Percentiles rank a stretch among this genome's conserved stretches.
Conservation (phyloP, 37 sponge, comb jelly and placozoan genomes). For the Theonella swinhoei region DNA sequence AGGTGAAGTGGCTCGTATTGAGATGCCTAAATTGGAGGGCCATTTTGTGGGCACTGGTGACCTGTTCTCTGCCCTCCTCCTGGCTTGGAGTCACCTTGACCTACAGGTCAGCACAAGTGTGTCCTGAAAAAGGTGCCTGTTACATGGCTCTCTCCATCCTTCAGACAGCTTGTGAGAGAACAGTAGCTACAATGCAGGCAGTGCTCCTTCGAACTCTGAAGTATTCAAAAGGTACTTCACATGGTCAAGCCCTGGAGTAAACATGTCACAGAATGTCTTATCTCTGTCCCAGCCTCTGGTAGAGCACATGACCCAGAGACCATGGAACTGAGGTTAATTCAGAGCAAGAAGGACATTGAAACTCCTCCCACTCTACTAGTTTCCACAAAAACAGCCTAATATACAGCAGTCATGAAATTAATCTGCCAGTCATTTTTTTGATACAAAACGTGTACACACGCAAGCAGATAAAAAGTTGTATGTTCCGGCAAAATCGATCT, state of each 20-base stretch:
- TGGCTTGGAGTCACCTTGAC: constrained; percentile 79
- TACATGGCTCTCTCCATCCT: too few relatives aligned
- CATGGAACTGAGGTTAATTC: constrained; percentile 87
- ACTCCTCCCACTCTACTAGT: constrained; percentile 66
- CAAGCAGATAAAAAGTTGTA: neutral
- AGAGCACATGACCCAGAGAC: constrained; percentile 18
- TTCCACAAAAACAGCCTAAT: neutral
- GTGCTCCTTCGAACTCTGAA: constrained; percentile 81
- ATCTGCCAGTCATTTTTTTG: too few relatives aligned
- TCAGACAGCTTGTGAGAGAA: constrained; percentile 85
- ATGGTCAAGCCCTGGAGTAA: too few relatives aligned
- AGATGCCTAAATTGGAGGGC: constrained; percentile 69
- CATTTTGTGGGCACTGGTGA: constrained; percentile 93
- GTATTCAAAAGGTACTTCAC: constrained; percentile 62
- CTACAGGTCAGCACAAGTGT: constrained; percentile 69
- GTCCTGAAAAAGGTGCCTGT: too few relatives aligned
- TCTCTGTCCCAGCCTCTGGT: neutral
- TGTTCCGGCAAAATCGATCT: neutral
- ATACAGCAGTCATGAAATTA: too few relatives aligned
- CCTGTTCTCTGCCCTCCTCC: constrained; percentile 86
- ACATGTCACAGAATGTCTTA: too few relatives aligned
- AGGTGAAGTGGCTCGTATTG: constrained; percentile 62
- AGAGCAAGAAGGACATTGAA: constrained; percentile 93
- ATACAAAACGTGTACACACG: neutral
- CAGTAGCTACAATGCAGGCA: constrained; percentile 84